Conservation (phyloP, 2,888 invertebrate species). For the Acleris sparsana region DNA sequence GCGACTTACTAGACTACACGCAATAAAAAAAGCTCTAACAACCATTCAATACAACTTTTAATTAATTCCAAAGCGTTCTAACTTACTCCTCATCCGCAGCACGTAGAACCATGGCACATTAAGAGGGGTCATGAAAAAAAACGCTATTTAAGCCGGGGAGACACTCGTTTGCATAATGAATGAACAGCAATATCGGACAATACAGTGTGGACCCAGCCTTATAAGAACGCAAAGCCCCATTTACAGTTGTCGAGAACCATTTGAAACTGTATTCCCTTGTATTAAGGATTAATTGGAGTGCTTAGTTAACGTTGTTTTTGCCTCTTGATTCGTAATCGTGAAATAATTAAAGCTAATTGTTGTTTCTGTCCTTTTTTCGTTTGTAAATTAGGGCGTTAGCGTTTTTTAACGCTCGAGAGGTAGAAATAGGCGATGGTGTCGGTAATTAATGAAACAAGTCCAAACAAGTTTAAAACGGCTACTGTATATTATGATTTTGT, state of each 20-base stretch:
- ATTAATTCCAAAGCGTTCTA: slow-evolving; percentile 23
- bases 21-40: not conserved
- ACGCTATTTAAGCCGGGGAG: slow-evolving; percentile 27
- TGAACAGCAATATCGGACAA: slow-evolving; percentile 32
- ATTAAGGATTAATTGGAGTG: slow-evolving; percentile 23
- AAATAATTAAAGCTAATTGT: slow-evolving; percentile 37
- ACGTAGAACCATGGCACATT: slow-evolving; percentile 34
- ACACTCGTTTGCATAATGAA: slow-evolving; percentile 36
- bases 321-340: slow-evolving; percentile 36
- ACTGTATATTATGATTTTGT: no score
- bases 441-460: no score
- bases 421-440: not conserved
- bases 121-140: slow-evolving; percentile 27
- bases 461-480: no score
- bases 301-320: slow-evolving; percentile 9
- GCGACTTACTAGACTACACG: no score
- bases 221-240: slow-evolving; percentile 10
- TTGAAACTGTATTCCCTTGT: slow-evolving; percentile 25
- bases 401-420: slow-evolving; percentile 12
- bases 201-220: slow-evolving; percentile 32
- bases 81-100: slow-evolving; percentile 11
- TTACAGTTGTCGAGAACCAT: not conserved
- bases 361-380: slow-evolving; percentile 21
- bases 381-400: slow-evolving; percentile 26
- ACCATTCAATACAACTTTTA: slow-evolving; percentile 15